A percentile compares a stretch with the other conserved stretches of the same genome.
Evolutionary conservation across 2,797 vertebrate genomes (phyloP).

Genomic region (Anniella stebbinsi): DNA sequence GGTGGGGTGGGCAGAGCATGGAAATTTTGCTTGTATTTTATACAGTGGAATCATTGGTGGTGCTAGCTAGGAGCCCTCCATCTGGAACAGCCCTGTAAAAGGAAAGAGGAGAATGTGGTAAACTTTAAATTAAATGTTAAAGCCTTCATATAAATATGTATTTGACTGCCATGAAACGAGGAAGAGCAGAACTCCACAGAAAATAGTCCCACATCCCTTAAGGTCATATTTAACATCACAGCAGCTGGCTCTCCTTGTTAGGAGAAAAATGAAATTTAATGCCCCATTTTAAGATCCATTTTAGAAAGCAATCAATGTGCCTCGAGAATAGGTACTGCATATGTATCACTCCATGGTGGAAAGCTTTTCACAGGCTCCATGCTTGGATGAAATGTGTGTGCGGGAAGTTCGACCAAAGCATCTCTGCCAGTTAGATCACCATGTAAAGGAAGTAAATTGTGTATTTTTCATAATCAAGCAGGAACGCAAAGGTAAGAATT

Average conservation of each 20-base stretch:
- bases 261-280: constrained; percentile 32
- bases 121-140: constrained; percentile 6
- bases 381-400: background rate
- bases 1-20: too few relatives aligned
- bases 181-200: constrained; percentile 1
- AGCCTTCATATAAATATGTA: constrained; percentile 27
- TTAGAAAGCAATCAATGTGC: constrained; percentile 30
- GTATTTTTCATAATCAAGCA: background rate
- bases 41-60: too few relatives aligned
- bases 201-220: constrained; percentile 19
- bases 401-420: constrained; percentile 1
- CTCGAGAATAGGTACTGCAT: background rate
- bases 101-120: background rate
- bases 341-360: background rate
- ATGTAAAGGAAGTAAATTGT: background rate
- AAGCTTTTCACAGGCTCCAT: background rate
- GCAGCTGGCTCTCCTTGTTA: constrained; percentile 8
- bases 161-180: constrained; percentile 26
- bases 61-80: too few relatives aligned
- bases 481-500: background rate
- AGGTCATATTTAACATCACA: constrained; percentile 36
- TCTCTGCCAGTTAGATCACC: background rate
- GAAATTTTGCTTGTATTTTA: background rate
- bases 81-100: background rate
- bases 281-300: constrained; percentile 27